A percentile compares a stretch with the other conserved stretches of the same genome.
Conservation (phyloP, 1,140 invertebrate genomes). For the Bombus superbus region DNA sequence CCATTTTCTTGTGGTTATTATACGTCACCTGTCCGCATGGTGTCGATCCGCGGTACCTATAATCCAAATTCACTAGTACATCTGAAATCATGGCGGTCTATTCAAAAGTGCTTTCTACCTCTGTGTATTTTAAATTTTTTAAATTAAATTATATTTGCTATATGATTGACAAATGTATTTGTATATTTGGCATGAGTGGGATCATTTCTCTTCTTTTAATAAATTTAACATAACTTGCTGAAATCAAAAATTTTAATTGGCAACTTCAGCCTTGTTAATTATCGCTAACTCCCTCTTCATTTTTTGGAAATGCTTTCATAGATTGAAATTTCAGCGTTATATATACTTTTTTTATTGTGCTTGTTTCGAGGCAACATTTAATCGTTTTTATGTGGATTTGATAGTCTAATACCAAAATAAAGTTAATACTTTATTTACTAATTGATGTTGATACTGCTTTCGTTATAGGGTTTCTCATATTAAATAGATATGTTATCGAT, state of each 20-base stretch:
- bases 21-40: neutral
- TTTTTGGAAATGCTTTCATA: neutral
- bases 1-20: conserved; percentile 65
- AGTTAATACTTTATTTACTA: neutral
- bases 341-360: neutral
- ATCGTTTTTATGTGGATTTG: neutral
- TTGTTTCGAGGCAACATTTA: neutral
- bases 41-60: neutral
- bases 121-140: neutral
- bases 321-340: neutral
- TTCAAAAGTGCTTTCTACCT: neutral
- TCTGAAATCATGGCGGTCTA: conserved; percentile 43
- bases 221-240: neutral
- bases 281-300: neutral
- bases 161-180: neutral
- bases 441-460: neutral
- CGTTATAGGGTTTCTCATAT: neutral
- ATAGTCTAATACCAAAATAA: too few species aligned
- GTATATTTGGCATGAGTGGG: neutral
- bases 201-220: neutral
- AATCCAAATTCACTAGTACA: neutral
- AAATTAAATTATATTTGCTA: neutral
- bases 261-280: too few species aligned
- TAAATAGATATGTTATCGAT: neutral
- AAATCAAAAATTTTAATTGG: neutral